phyloP scores from a whole-genome alignment of 1,140 invertebrate genomes.

The Lasioglossum albipes region DNA sequence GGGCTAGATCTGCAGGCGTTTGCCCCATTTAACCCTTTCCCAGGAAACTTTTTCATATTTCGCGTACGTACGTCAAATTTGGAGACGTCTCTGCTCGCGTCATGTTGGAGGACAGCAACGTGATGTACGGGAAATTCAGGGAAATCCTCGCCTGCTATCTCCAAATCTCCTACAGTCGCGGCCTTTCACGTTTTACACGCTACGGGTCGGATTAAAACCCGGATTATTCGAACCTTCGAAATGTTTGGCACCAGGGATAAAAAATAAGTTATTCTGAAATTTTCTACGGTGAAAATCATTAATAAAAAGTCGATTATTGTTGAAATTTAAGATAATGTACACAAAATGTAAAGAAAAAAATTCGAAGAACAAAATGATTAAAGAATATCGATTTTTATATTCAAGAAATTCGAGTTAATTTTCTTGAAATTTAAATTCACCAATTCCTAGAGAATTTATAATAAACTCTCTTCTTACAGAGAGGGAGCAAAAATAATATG shows the following conservation, averaged over 20 bases:
- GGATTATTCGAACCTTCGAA: not conserved
- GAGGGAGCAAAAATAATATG: too few species aligned
- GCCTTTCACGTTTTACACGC: not conserved
- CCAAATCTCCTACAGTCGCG: not conserved
- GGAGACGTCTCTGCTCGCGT: not conserved
- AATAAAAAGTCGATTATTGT: too few species aligned
- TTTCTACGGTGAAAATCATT: too few species aligned
- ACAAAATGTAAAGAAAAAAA: too few species aligned
- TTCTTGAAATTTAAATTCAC: too few species aligned
- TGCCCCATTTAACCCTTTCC: constrained; percentile 33
- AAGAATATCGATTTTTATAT: too few species aligned
- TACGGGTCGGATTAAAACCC: not conserved
- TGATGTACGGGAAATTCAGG: not conserved
- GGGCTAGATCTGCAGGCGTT: constrained; percentile 23
- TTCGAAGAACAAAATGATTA: too few species aligned
- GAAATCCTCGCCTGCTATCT: not conserved
- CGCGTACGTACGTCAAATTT: constrained; percentile 6
- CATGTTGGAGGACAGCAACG: not conserved
- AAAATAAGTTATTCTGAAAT: too few species aligned
- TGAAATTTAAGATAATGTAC: too few species aligned
- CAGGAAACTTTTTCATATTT: constrained; percentile 33
- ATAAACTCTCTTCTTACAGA: too few species aligned
- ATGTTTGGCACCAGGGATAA: not conserved
- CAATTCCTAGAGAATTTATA: too few species aligned
- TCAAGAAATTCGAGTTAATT: too few species aligned